Evolutionary conservation across 2,888 invertebrate genomes (phyloP), one percentile per base, ranked within the genome.

Genomic region (Cryptus armator): DNA sequence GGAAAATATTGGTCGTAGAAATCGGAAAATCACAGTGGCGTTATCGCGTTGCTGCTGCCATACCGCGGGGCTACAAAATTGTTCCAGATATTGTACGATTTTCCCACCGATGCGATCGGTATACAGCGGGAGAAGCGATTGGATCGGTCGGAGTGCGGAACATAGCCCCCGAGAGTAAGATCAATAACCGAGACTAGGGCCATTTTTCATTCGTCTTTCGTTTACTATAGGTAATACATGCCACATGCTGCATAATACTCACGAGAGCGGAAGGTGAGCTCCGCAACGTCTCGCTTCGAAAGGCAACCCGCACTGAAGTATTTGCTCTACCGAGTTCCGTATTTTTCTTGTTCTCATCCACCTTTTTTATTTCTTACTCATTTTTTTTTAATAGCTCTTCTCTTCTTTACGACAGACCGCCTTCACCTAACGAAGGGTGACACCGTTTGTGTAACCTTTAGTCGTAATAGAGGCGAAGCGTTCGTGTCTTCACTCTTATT

Each of bases 391-490:
- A 78, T 72, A 46, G 76, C 66, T 51, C 70, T 32, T 37, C 43
- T 70, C 66, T 80, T 75, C 74, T 80, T 78, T 70, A 53, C 24
- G 48, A 32, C 75, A 77, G 81, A 53, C 66, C 51, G 72, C 56
- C 66, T 70, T 75, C 62, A 24, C 19, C 75, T 78, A 84, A 88
- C 86, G 85, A 84, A 85, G 86, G 84, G 43, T 86, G 88, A 85
- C 37, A 37, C 77, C 90, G 89, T 91, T 90, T 91, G 88, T 90
- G 89, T 87, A 90, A 90, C 86, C 91, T 89, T 87, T 88, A 86
- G 89, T 85, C 83, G 80, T 67, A 87, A 88, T 88, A 89, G 86
- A 87, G 86, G 88, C 74, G 79, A 86, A 81, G 84, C 77, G 78
- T 86, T 85, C 81, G 56, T 59, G 19, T 51, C 71, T 16, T 48